Evolutionary conservation across 2,113 vertebrate genomes (phyloP).

Genomic region (Melanotaenia duboulayi): DNA sequence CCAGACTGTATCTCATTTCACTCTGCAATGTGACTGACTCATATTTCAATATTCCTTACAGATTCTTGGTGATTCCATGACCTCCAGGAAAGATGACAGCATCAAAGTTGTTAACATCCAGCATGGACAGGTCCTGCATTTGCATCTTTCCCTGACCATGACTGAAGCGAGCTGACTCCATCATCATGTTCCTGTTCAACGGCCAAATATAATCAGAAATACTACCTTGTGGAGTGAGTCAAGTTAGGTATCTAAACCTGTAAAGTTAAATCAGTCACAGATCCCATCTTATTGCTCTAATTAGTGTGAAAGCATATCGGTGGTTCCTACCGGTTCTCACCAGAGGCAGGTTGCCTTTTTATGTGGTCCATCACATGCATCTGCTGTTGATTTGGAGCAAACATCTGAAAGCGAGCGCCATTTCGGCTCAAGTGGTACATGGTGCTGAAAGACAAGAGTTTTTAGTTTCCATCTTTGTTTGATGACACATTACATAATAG

Average conservation of each 20-base stretch:
- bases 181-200: slow-evolving; percentile 76
- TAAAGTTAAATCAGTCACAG: neutral
- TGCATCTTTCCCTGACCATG: slow-evolving; percentile 76
- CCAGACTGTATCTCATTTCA: neutral
- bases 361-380: slow-evolving; percentile 82
- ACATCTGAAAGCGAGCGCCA: slow-evolving; percentile 82
- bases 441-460: slow-evolving; percentile 67
- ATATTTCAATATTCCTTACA: slow-evolving; percentile 67
- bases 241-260: neutral
- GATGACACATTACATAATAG: neutral
- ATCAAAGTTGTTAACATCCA: slow-evolving; percentile 80
- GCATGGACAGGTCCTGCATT: slow-evolving; percentile 78
- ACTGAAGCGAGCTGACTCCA: slow-evolving; percentile 79
- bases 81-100: slow-evolving; percentile 83
- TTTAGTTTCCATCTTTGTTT: slow-evolving; percentile 13
- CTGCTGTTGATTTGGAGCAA: slow-evolving; percentile 83
- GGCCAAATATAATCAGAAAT: slow-evolving; percentile 53
- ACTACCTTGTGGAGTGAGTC: slow-evolving; percentile 33
- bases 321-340: slow-evolving; percentile 76
- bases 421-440: slow-evolving; percentile 84
- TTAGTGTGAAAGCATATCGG: neutral
- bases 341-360: slow-evolving; percentile 72
- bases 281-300: neutral
- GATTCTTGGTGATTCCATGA: slow-evolving; percentile 79
- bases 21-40: neutral